These are phyloP conservation scores for Hippocampus kuda DNA, from an alignment of 2,797 vertebrate genomes.

Conservation along the genomic window DNA sequence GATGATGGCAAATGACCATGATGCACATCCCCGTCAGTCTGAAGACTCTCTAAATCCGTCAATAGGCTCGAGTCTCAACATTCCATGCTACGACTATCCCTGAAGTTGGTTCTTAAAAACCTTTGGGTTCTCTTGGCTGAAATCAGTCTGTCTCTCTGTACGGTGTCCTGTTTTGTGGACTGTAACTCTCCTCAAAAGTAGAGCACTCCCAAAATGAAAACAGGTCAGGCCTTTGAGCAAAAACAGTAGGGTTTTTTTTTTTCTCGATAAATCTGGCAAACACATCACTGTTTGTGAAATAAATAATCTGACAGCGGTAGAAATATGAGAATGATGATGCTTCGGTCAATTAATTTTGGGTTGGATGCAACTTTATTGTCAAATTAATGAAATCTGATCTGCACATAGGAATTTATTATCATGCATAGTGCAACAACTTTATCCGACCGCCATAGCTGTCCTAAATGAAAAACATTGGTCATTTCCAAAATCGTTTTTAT, in stretches of 20 bases:
- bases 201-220: constrained; percentile 4
- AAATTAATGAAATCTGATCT: background rate
- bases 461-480: background rate
- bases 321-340: background rate
- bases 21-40: background rate
- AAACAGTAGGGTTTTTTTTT: background rate
- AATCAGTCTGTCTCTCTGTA: background rate
- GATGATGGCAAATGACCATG: background rate
- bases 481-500: background rate
- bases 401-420: background rate
- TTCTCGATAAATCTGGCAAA: background rate
- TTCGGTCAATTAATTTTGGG: background rate
- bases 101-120: background rate
- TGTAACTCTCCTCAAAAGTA: background rate
- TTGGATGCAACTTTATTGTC: too few species aligned
- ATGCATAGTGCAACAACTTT: background rate
- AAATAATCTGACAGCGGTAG: background rate
- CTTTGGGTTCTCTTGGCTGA: background rate
- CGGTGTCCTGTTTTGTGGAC: background rate
- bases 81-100: background rate
- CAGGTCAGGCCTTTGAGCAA: background rate
- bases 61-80: background rate
- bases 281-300: background rate
- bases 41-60: background rate
- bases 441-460: background rate